Base-by-base conservation (phyloP, 2,797 vertebrate genomes). In the Enteromius argenteus region DNA sequence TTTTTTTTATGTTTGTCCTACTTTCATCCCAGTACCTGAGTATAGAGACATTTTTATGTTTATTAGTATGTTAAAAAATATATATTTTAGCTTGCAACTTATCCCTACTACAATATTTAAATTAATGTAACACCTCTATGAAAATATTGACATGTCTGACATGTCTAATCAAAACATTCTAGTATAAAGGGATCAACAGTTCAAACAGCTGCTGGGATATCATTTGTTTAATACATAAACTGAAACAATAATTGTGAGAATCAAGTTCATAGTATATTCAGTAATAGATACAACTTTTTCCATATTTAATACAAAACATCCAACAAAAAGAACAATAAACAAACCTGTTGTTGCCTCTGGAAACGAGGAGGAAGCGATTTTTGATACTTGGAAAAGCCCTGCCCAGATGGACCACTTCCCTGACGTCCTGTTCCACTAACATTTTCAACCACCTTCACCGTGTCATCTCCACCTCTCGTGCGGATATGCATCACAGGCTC, bases 341-440 rank as follows among this genome's bases (percentile, higher is more conserved):
- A 81, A 58, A 97, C 97, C 95, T 98, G 97, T 84, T 98, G 97
- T 87, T 99, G 97, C 86, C 97, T 94, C 93, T 99, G 97, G 91
- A 98, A 98, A 74, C 97, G 96, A 78, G 97, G 97, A 0, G 97
- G 97, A 86, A 99, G 93, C 0, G 96, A 97, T 92, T 99, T 99
- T 92, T 99, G 97, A 90, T 97, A 99, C 89, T 98, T 98, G 44
- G 97, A 97, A 88, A 98, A 98, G 82, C 96, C 94, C 72, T 96
- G 95, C 4, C 93, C 91, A 39, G 96, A 91, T 68, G 93, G 93
- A 78, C 93, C 92, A 78, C 93, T 90, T 0, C 92, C 84, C 86
- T 95, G 96, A 46, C 97, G 95, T 56, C 92, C 90, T 6, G 91
- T 84, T 83, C 91, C 93, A 3, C 91, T 94, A 79, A 94, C 83